These are phyloP conservation scores for Bursaphelenchus mucronatus DNA, from an alignment of 1,140 invertebrate species.

Conservation along the genomic window DNA sequence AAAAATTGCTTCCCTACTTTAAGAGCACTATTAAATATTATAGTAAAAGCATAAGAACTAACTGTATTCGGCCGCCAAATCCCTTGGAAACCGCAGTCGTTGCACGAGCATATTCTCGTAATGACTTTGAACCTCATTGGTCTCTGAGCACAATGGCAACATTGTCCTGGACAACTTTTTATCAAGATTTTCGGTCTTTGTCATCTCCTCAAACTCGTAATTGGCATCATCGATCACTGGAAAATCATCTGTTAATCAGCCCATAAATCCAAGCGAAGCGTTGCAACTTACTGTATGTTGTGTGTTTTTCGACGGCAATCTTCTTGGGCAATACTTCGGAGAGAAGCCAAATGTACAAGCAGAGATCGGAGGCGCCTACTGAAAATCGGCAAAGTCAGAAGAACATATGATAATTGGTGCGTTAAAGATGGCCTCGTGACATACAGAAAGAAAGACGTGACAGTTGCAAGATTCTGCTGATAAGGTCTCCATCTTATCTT, in stretches of 20 bases:
- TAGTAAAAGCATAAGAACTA: background rate
- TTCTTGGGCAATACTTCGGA: conserved; percentile 52
- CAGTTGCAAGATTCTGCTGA: background rate
- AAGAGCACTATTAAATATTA: background rate
- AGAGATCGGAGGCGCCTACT: conserved; percentile 50
- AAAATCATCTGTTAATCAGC: conserved; percentile 13
- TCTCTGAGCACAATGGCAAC: conserved; percentile 29
- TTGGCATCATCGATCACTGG: conserved; percentile 30
- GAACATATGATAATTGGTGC: conserved; percentile 1
- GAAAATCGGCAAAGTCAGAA: conserved; percentile 14
- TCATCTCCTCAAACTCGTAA: conserved; percentile 24
- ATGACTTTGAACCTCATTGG: conserved; percentile 35
- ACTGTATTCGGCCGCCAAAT: conserved; percentile 43
- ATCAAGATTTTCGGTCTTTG: conserved; percentile 16
- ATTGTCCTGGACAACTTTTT: conserved; percentile 25
- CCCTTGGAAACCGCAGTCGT: conserved; percentile 36
- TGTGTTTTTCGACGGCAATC: conserved; percentile 36
- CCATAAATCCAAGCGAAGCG: conserved; percentile 11
- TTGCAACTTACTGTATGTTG: conserved; percentile 30
- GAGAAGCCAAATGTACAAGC: conserved; percentile 53
- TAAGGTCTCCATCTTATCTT: background rate
- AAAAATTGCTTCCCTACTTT: too few relatives aligned
- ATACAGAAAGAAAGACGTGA: background rate
- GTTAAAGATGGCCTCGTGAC: background rate
- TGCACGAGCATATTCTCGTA: conserved; percentile 34